Conservation (phyloP, 2,797 vertebrate species). For the Harpagifer antarcticus region DNA sequence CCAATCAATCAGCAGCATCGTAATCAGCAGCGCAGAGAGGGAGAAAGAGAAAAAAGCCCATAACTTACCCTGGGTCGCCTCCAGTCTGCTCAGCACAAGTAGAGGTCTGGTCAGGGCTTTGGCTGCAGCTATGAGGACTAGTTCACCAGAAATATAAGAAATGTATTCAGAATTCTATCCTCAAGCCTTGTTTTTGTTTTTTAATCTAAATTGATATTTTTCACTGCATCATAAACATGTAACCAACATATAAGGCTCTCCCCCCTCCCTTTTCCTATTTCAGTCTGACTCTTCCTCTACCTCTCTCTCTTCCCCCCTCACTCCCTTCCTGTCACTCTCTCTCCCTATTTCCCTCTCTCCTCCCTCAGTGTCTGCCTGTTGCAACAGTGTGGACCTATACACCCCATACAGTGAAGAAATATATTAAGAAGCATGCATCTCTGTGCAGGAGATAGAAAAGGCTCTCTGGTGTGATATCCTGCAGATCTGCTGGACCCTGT, state of each 20-base stretch:
- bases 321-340: constrained; percentile 89
- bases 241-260: constrained; percentile 81
- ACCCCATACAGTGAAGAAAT: constrained; percentile 80
- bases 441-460: constrained; percentile 82
- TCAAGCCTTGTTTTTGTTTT: constrained; percentile 66
- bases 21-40: constrained; percentile 85
- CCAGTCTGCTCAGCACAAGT: constrained; percentile 86
- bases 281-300: constrained; percentile 82
- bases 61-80: constrained; percentile 92
- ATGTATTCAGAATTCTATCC: constrained; percentile 69
- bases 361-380: constrained; percentile 85
- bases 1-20: constrained; percentile 89
- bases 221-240: constrained; percentile 83
- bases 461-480: constrained; percentile 84
- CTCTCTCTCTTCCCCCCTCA: constrained; percentile 81
- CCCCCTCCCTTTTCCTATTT: constrained; percentile 79
- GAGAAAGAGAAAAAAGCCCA: constrained; percentile 82
- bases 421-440: constrained; percentile 82
- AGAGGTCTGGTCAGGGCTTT: constrained; percentile 77
- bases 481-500: constrained; percentile 86
- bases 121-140: constrained; percentile 77
- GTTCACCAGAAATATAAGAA: constrained; percentile 74
- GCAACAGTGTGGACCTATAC: constrained; percentile 83
- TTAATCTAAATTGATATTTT: constrained; percentile 72
- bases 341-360: constrained; percentile 83